These are phyloP conservation scores for Drosophila athabasca DNA, from an alignment of 1,140 invertebrate species.

Conservation along the genomic window DNA sequence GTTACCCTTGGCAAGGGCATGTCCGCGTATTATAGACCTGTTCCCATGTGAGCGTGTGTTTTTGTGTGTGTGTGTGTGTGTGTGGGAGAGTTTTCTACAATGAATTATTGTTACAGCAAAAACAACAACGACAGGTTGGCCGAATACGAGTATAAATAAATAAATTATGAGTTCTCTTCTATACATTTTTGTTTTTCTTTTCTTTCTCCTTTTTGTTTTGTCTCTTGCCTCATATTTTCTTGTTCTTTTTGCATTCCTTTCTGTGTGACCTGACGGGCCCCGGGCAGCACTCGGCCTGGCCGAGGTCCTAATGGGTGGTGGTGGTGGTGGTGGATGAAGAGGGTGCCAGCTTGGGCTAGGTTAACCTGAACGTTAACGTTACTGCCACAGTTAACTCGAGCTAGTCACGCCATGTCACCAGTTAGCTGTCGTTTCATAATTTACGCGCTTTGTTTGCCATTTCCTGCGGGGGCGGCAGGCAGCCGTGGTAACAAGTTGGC, in stretches of 20 bases:
- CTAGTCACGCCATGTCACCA: slow-evolving; percentile 73
- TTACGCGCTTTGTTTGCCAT: slow-evolving; percentile 78
- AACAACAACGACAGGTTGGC: slow-evolving; percentile 49
- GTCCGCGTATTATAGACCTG: slow-evolving; percentile 30
- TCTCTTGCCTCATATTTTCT: slow-evolving; percentile 34
- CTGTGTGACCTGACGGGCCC: slow-evolving; percentile 43
- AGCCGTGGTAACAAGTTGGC: slow-evolving; percentile 58
- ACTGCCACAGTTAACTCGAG: slow-evolving; percentile 54
- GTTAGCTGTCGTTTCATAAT: slow-evolving; percentile 78
- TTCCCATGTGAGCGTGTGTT: slow-evolving; percentile 1
- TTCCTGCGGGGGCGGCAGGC: slow-evolving; percentile 50
- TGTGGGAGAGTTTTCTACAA: slow-evolving; percentile 56
- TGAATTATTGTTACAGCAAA: slow-evolving; percentile 76
- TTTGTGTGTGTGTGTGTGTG: slow-evolving; percentile 24
- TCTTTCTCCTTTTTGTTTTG: slow-evolving; percentile 39
- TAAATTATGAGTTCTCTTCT: slow-evolving; percentile 72
- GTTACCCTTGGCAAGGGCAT: slow-evolving; percentile 35
- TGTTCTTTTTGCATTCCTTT: slow-evolving; percentile 57
- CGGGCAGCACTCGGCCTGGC: slow-evolving; percentile 24
- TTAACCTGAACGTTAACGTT: slow-evolving; percentile 48
- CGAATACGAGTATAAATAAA: slow-evolving; percentile 67
- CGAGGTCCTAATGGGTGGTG: slow-evolving; percentile 3
- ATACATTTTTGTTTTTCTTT: slow-evolving; percentile 43
- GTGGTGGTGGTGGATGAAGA: slow-evolving; percentile 1
- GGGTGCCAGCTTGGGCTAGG: slow-evolving; percentile 13